Conservation (phyloP, 1,140 invertebrate genomes). For the Plutomurus gul region DNA sequence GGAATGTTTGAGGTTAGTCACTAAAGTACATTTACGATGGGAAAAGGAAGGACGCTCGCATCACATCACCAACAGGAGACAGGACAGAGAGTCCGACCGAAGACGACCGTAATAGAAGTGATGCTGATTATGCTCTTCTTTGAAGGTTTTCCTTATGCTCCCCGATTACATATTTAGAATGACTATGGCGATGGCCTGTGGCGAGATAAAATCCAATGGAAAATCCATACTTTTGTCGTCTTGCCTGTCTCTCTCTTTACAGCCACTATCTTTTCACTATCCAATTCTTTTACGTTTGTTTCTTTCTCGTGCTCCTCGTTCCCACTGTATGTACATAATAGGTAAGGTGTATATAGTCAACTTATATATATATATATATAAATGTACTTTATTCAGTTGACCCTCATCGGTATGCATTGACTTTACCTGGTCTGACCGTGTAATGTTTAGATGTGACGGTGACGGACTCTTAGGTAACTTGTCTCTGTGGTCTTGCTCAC, state of each 20-base stretch:
- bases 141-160: constrained; percentile 16
- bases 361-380: neutral
- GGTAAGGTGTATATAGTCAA: neutral
- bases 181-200: constrained; percentile 8
- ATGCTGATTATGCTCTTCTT: constrained; percentile 19
- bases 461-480: no score
- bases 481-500: no score
- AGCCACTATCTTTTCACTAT: constrained; percentile 1
- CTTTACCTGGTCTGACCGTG: neutral
- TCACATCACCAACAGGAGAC: neutral
- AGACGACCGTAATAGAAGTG: constrained; percentile 9
- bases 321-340: neutral
- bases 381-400: neutral
- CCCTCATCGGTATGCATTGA: neutral
- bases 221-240: neutral
- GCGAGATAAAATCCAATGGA: constrained; percentile 26
- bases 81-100: neutral
- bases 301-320: neutral
- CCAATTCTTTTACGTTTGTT: neutral
- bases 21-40: no score
- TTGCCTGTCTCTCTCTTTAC: neutral
- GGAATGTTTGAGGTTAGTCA: no score
- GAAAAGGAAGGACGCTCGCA: no score
- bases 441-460: neutral
- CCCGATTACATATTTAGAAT: constrained; percentile 13